Evolutionary conservation across 2,797 vertebrate genomes (phyloP).

Genomic region (Mormyrus proboscirostris): DNA sequence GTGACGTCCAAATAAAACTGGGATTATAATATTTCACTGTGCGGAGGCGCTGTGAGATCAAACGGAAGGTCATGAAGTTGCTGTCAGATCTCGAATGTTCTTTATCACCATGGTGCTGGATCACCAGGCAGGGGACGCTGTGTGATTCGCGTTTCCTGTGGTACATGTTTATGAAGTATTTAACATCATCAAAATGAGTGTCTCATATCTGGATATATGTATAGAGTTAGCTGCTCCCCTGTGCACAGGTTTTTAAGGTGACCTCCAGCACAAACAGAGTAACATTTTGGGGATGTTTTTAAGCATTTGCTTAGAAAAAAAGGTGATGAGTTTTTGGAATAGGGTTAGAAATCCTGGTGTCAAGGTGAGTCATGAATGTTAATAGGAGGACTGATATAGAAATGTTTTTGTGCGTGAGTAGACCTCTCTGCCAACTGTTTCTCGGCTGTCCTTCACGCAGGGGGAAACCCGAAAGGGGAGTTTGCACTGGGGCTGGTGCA

Average conservation of each 20-base stretch:
- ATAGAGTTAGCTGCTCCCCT: not conserved
- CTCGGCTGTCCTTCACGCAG: constrained; percentile 48
- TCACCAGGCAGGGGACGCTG: not conserved
- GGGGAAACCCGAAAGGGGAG: constrained; percentile 82
- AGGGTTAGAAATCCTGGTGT: not conserved
- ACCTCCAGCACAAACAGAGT: not conserved
- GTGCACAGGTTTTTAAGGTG: not conserved
- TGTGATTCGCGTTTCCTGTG: not conserved
- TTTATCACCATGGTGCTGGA: not conserved
- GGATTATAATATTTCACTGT: constrained; percentile 35
- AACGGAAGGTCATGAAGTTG: constrained; percentile 33
- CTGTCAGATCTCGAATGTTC: not conserved
- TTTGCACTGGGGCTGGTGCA: constrained; percentile 92
- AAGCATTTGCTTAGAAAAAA: not conserved
- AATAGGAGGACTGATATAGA: not conserved
- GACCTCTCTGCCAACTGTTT: not conserved
- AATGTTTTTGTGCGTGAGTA: not conserved
- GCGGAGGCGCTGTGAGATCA: constrained; percentile 10
- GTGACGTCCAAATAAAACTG: constrained; percentile 30
- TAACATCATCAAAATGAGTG: not conserved
- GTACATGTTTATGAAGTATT: not conserved
- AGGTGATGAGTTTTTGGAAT: not conserved
- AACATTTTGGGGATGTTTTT: not conserved
- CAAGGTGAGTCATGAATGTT: not conserved
- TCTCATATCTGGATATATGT: not conserved